phyloP scores from a whole-genome alignment of 1,140 invertebrate species.

The Acyrthosiphon pisum region DNA sequence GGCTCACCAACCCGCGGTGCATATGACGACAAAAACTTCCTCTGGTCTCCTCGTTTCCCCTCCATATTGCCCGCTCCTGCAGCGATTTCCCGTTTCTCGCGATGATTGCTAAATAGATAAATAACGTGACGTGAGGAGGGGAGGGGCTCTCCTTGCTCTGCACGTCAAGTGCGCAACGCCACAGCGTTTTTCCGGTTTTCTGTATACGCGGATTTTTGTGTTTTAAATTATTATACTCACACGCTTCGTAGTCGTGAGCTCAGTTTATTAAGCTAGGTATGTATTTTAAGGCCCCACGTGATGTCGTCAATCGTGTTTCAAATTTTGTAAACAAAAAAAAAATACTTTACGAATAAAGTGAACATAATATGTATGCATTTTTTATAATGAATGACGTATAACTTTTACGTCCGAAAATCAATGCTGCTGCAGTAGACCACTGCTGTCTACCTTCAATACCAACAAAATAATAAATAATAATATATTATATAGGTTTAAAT shows the following conservation, averaged over 20 bases:
- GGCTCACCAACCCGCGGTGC: slow-evolving; percentile 31
- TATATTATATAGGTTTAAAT: no score
- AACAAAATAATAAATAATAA: no score
- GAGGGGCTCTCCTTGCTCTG: neutral
- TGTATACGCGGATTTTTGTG: neutral
- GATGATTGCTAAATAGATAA: neutral
- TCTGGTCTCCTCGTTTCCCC: slow-evolving; percentile 5
- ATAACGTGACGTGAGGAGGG: neutral
- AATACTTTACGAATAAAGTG: neutral
- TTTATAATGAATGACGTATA: neutral
- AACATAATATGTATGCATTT: neutral
- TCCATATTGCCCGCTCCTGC: neutral
- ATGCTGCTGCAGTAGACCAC: no score
- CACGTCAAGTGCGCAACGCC: no score
- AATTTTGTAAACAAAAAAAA: neutral
- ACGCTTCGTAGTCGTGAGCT: no score
- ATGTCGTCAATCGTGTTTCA: neutral
- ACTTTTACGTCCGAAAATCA: neutral
- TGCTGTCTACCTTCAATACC: no score
- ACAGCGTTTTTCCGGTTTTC: neutral
- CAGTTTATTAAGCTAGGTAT: neutral
- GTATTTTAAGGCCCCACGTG: neutral
- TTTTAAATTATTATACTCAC: neutral
- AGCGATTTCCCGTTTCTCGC: neutral
- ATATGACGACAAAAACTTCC: slow-evolving; percentile 13